phyloP scores from a whole-genome alignment of 2,888 invertebrate genomes.

The Bembecia ichneumoniformis region DNA sequence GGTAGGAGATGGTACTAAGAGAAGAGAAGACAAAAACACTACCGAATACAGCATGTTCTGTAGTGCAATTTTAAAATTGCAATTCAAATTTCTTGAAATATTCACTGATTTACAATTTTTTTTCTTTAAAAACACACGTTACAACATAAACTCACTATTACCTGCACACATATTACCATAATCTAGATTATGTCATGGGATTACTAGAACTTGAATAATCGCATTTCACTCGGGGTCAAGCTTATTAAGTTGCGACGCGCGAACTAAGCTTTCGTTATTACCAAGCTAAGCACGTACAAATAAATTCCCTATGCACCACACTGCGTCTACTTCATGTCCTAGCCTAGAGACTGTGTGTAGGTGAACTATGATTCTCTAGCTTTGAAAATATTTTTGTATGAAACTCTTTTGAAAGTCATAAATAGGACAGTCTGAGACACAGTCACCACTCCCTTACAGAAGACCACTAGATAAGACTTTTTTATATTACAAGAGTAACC shows the following conservation, averaged over 20 bases:
- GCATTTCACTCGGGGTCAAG: conserved; percentile 47
- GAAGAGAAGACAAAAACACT: neutral
- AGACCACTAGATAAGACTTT: neutral
- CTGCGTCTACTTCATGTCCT: conserved; percentile 35
- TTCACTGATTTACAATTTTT: neutral
- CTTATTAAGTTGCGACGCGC: conserved; percentile 19
- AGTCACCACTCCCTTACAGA: neutral
- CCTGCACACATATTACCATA: conserved; percentile 14
- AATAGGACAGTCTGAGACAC: neutral
- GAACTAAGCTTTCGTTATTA: conserved; percentile 9
- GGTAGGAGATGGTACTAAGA: too few species aligned
- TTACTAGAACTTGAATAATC: conserved; percentile 60
- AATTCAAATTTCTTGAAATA: neutral
- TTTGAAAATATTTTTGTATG: neutral
- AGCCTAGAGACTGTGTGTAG: conserved; percentile 52
- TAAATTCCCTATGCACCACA: conserved; percentile 52
- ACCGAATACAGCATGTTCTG: too few species aligned
- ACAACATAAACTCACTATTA: neutral
- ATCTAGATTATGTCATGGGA: conserved; percentile 66
- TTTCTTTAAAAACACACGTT: too few species aligned
- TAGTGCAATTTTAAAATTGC: too few species aligned
- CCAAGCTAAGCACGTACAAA: conserved; percentile 33
- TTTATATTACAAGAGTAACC: too few species aligned
- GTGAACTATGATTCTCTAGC: conserved; percentile 40
- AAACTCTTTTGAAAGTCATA: too few species aligned